Percentiles rank a stretch among this genome's conserved stretches.
Evolutionary conservation across 2,888 invertebrate species (phyloP).

Genomic region (Cabera pusaria): DNA sequence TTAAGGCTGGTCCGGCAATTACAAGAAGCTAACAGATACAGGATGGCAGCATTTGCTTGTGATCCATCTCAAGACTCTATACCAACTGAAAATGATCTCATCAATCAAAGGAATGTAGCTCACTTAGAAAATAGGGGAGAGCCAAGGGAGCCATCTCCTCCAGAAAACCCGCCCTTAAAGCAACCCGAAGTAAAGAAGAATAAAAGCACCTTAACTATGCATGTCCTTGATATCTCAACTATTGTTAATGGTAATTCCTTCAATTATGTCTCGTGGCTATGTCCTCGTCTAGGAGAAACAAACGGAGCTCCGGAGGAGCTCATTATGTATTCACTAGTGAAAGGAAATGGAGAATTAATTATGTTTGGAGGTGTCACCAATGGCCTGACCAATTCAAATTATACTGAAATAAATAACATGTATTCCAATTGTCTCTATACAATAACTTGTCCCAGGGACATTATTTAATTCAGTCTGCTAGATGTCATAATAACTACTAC

Average conservation of each 20-base stretch:
- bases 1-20: conserved; percentile 75
- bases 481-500: too few relatives aligned
- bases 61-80: conserved; percentile 57
- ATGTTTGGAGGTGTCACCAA: conserved; percentile 98
- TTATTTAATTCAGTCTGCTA: too few relatives aligned
- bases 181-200: conserved; percentile 82
- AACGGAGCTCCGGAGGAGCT: conserved; percentile 93
- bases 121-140: conserved; percentile 68
- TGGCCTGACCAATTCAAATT: conserved; percentile 84
- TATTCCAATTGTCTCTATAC: conserved; percentile 91
- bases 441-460: conserved; percentile 88
- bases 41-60: conserved; percentile 81
- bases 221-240: conserved; percentile 92
- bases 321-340: conserved; percentile 94
- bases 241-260: conserved; percentile 85
- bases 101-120: conserved; percentile 75
- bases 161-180: conserved; percentile 53
- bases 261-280: conserved; percentile 87
- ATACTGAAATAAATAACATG: conserved; percentile 83
- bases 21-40: conserved; percentile 77
- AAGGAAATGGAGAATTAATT: conserved; percentile 95
- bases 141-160: conserved; percentile 49
- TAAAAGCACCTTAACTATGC: conserved; percentile 89
- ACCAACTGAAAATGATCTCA: conserved; percentile 71
- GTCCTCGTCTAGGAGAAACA: conserved; percentile 86